A percentile compares a stretch with the other conserved stretches of the same genome.
These are phyloP conservation scores for Venusia cambrica DNA, from an alignment of 2,888 invertebrate genomes.

Conservation along the genomic window DNA sequence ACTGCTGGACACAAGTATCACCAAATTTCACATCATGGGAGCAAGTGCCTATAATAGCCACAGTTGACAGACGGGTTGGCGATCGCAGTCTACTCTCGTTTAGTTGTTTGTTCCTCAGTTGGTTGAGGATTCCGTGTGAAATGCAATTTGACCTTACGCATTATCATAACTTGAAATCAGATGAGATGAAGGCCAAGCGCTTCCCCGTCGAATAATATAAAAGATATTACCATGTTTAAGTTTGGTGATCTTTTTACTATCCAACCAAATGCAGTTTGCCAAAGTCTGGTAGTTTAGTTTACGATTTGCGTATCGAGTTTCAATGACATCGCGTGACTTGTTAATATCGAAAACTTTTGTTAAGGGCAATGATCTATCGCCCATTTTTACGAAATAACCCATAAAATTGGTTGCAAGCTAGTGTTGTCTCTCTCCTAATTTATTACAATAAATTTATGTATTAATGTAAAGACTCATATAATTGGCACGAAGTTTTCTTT, in stretches of 20 bases:
- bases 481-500: constrained; percentile 14
- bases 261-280: constrained; percentile 4
- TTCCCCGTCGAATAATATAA: constrained; percentile 3
- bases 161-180: too few species aligned
- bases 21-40: too few species aligned
- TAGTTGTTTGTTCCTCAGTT: too few species aligned
- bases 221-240: constrained; percentile 10
- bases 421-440: constrained; percentile 39
- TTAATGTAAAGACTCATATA: constrained; percentile 14
- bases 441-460: constrained; percentile 33
- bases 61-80: too few species aligned
- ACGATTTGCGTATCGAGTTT: constrained; percentile 28
- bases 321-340: constrained; percentile 46
- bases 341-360: constrained; percentile 38
- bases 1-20: too few species aligned
- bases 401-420: constrained; percentile 62
- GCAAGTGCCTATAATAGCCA: too few species aligned
- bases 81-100: too few species aligned
- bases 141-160: too few species aligned
- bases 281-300: constrained; percentile 16
- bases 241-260: constrained; percentile 8
- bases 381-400: constrained; percentile 70
- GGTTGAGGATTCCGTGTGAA: too few species aligned
- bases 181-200: too few species aligned
- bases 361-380: constrained; percentile 63